Conservation (phyloP, 2,797 vertebrate species). For the Enteromius mattozi region DNA sequence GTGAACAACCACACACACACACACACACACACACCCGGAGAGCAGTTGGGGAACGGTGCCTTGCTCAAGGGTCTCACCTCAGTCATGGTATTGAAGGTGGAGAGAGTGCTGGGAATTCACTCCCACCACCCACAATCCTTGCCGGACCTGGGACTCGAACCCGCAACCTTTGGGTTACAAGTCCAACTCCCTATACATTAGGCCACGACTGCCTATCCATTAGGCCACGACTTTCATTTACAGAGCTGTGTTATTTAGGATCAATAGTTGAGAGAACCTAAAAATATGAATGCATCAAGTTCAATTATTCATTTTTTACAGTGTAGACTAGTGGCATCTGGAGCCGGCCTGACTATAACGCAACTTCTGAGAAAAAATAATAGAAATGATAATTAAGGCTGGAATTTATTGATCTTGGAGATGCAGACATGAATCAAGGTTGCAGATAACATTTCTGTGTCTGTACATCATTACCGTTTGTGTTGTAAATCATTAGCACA, state of each 20-base stretch:
- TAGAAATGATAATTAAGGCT: constrained; percentile 48
- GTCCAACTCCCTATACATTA: no score
- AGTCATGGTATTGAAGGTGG: no score
- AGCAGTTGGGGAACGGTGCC: no score
- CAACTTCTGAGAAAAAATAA: constrained; percentile 6
- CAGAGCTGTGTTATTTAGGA: not conserved
- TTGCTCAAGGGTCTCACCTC: no score
- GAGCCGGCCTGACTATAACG: not conserved
- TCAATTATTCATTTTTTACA: not conserved
- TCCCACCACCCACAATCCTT: no score
- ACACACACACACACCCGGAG: no score
- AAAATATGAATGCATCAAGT: not conserved
- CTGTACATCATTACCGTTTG: constrained; percentile 46
- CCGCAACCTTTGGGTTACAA: no score
- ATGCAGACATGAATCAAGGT: constrained; percentile 44
- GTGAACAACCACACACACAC: no score
- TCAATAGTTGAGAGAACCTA: not conserved
- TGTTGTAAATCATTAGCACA: constrained; percentile 35
- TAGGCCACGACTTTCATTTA: not conserved
- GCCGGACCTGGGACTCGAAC: no score
- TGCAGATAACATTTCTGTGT: constrained; percentile 48
- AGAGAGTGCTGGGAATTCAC: no score
- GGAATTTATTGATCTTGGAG: constrained; percentile 44
- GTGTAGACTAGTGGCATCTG: not conserved
- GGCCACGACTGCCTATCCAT: no score